These are phyloP conservation scores for Mungos mungo DNA, from an alignment of 2,113 vertebrate genomes.

Conservation along the genomic window DNA sequence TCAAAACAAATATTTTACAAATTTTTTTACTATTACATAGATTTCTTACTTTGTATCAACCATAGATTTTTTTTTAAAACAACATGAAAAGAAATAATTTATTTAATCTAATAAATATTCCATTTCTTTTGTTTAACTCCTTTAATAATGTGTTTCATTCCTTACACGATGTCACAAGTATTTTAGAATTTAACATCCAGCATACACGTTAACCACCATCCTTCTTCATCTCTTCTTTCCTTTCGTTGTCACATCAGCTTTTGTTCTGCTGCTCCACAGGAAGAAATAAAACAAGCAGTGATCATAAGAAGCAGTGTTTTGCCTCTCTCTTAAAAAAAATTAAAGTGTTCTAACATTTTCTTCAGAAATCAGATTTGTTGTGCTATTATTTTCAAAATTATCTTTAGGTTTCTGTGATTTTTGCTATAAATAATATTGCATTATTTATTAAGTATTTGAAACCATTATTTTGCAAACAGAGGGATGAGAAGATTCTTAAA, in stretches of 20 bases:
- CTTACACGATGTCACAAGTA: neutral
- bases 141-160: neutral
- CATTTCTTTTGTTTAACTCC: neutral
- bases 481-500: neutral
- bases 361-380: neutral
- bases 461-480: neutral
- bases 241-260: neutral
- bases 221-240: neutral
- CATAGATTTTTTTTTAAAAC: neutral
- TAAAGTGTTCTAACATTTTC: neutral
- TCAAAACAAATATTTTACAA: neutral
- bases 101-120: neutral
- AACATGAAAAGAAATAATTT: neutral
- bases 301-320: neutral
- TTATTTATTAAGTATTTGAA: conserved; percentile 19
- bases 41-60: neutral
- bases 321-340: neutral
- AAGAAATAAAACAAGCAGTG: neutral
- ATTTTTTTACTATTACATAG: neutral
- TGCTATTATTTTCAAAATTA: neutral
- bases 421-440: neutral
- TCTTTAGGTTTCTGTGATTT: neutral
- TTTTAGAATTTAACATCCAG: neutral
- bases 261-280: neutral
- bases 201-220: neutral